Evolutionary conservation across 2,797 vertebrate species (phyloP), one percentile per base, ranked within the genome.

Genomic region (Xiphophorus birchmanni): DNA sequence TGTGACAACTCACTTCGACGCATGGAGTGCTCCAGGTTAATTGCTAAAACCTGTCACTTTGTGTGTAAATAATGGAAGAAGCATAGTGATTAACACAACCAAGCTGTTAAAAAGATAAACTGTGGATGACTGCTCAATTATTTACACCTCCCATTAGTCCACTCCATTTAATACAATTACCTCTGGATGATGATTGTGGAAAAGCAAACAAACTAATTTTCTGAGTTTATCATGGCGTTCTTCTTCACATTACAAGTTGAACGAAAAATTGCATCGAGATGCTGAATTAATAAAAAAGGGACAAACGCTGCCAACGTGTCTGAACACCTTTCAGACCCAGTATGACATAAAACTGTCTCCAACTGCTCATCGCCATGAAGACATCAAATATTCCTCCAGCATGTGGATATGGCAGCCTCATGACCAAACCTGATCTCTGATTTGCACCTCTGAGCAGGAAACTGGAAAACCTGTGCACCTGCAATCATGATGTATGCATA

Each of bases 401-500:
- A 18, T 26, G 42, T 54, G 77, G 69, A 76, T 80, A 78, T 77
- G 63, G 80, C 52, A 48, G 73, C 74, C 77, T 78, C 58, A n/a
- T 76, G 82, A 78, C 76, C 8, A 67, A 82, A 83, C 69, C 79
- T 60, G 72, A 89, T 84, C 76, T 74, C 44, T 42, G 71, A 13
- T 60, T 60, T 4, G 56, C 75, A 79, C 76, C 56, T 80, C 76
- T 65, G 67, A 81, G 75, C 74, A 84, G 74, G 72, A 71, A 29
- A 23, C 52, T 26, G 15, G 75, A 84, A 83, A 85, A 69, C 69
- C 83, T 45, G 32, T 21, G 18, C 74, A 82, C 77, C 77, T 86
- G 83, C 85, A 75, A 82, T 86, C 83, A 89, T 84, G 86, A 93
- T 88, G 80, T 82, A 87, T 86, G 84, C 83, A 79, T 77, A 81